Evolutionary conservation across 1,140 invertebrate species (phyloP), one percentile per base, ranked within the genome.

Genomic region (Listronotus oregonensis): DNA sequence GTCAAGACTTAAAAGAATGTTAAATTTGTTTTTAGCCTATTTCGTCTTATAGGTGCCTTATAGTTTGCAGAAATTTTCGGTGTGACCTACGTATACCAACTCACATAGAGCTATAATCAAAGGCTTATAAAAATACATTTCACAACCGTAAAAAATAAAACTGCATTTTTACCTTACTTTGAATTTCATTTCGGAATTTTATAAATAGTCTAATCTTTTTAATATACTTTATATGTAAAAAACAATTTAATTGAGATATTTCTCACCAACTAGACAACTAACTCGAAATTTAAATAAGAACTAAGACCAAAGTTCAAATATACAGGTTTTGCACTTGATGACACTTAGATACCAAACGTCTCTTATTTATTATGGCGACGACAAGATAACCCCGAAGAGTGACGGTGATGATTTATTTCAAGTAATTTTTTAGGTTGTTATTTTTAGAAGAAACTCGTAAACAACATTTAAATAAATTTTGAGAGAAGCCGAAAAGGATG

Each of bases 341-440:
- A 64, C 61, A 56, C 52, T 40, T 37, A 56, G 61, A 64, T 64
- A 64, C 61, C 52, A 64, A 64, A 47, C 39, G 43, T 47, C 42
- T 43, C 15, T 64, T 37, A 56, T 62, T 52, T 62, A 62, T 62
- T 55, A 64, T 56, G 39, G 39, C 34, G 61, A 34, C 31, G 61
- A 64, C 61, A 64, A 64, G 61, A 64, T 64, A 64, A 64, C 61
- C 52, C 50, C 54, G 61, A 64, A 50, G 61, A 64, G 51, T 64
- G 61, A 64, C 32, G 47, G 32, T 37, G 34, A 37, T 64, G 61
- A 64, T 64, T 55, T 64, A 64, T 64, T 39, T 43, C 27, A 62
- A 37, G 34, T 18, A 14, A 32, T 42, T 62, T 64, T 64, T 55
- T 56, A 27, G 37, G 42, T 17, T 11, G 47, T 47, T 64, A 64